Conservation (phyloP, 2,888 invertebrate species). For the Chalcis sispes region DNA sequence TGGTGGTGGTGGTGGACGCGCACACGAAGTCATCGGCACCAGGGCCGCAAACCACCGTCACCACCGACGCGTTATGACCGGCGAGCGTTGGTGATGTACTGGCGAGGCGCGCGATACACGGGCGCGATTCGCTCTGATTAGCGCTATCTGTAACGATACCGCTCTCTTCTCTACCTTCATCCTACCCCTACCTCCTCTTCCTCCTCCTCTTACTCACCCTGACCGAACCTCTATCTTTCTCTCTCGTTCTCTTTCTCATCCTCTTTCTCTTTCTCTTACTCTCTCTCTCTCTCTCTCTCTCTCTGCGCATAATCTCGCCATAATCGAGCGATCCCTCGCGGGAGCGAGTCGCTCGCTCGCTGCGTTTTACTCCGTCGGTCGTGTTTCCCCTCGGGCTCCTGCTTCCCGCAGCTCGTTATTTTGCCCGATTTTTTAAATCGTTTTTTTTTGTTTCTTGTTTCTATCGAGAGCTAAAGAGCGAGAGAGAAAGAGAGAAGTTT, state of each 20-base stretch:
- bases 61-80: conserved; percentile 58
- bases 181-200: too few relatives aligned
- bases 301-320: conserved; percentile 65
- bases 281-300: background rate
- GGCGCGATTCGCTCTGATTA: conserved; percentile 74
- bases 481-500: background rate
- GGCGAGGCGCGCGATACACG: conserved; percentile 67
- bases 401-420: background rate
- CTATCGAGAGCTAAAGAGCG: background rate
- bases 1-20: background rate
- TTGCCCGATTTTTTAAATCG: background rate
- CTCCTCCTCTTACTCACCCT: too few relatives aligned
- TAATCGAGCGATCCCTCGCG: conserved; percentile 65
- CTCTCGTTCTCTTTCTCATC: too few relatives aligned
- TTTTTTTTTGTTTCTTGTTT: background rate
- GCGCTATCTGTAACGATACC: conserved; percentile 73
- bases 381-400: conserved; percentile 7
- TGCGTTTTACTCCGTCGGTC: conserved; percentile 1
- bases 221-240: too few relatives aligned
- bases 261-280: background rate
- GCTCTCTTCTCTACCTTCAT: background rate
- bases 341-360: conserved; percentile 30
- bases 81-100: conserved; percentile 59
- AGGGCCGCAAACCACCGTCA: conserved; percentile 57
- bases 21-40: conserved; percentile 59